phyloP scores from a whole-genome alignment of 2,113 vertebrate genomes.

The Cavia porcellus region DNA sequence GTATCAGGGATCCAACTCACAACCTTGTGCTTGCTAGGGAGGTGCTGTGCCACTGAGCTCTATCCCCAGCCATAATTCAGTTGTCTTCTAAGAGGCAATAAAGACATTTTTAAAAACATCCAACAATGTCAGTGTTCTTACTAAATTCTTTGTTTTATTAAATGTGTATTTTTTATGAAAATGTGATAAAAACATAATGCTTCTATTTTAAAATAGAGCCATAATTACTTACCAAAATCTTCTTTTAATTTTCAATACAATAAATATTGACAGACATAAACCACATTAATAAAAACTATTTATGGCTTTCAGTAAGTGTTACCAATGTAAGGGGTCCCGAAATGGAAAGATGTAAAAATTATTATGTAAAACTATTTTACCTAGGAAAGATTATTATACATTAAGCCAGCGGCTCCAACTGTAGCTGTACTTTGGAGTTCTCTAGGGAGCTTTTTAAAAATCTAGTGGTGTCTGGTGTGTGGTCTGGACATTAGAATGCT shows the following conservation, averaged over 20 bases:
- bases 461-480: not conserved
- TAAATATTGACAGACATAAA: not conserved
- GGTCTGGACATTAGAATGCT: not conserved
- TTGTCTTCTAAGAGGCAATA: not conserved
- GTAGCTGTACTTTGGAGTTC: not conserved
- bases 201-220: slow-evolving; percentile 54
- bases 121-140: not conserved
- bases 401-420: slow-evolving; percentile 24
- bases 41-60: too few relatives aligned
- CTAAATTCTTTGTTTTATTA: slow-evolving; percentile 27
- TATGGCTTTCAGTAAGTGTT: not conserved
- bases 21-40: too few relatives aligned
- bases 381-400: not conserved
- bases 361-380: slow-evolving; percentile 20
- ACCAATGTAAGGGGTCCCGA: not conserved
- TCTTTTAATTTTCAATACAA: slow-evolving; percentile 51
- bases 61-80: not conserved
- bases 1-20: too few relatives aligned
- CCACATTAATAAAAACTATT: slow-evolving; percentile 13
- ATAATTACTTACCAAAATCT: slow-evolving; percentile 25
- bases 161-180: not conserved
- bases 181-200: slow-evolving; percentile 6
- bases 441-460: not conserved
- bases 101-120: slow-evolving; percentile 24
- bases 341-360: slow-evolving; percentile 20